Base-by-base conservation (phyloP, 92 coral and sea anemone species). In the Porites divaricata region DNA sequence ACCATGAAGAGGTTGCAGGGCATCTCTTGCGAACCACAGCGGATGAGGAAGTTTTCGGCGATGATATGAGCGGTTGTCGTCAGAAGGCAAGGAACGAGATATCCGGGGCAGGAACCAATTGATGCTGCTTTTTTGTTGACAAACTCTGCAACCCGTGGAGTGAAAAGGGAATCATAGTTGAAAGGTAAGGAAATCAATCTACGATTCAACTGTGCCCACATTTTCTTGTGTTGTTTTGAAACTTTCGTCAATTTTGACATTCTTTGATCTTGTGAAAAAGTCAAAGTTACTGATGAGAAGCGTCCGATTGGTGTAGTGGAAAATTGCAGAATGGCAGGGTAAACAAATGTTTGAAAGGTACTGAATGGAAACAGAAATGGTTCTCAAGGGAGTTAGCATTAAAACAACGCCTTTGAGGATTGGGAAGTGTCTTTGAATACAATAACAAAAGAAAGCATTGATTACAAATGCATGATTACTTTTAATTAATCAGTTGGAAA, bases 151-250 rank as follows among this genome's bases (percentile, higher is more conserved):
- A 89, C 89, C 13, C 80, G 26, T 41, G 67, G 79, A n/a, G 87
- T 58, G 69, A 84, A 84, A 1, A 84, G 86, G 63, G 75, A 50
- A 13, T 78, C 83, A 23, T 77, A 85, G 13, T 74, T 58, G 65
- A 85, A 89, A 16, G 86, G 89, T 15, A 85, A 16, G 13, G 75
- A 80, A 25, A 89, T 89, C 56, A 89, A 59, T 21, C 80, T 67
- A 12, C 84, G 87, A 22, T 89, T 72, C 52, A 89, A 70, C 70
- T 85, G 90, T 9, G 78, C 86, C 90, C 93, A 89, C 3, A 83
- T 85, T 23, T 54, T 54, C 52, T 89, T 86, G 49, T 89, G 86
- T 64, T 89, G 92, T 25, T 74, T 83, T 17, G 54, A 48, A 16
- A 78, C 53, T 71, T 78, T 89, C 13, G 78, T 72, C 57, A 45